A percentile compares a stretch with the other conserved stretches of the same genome.
These are phyloP conservation scores for Mastomys coucha DNA, from an alignment of 2,113 vertebrate species.

Conservation along the genomic window DNA sequence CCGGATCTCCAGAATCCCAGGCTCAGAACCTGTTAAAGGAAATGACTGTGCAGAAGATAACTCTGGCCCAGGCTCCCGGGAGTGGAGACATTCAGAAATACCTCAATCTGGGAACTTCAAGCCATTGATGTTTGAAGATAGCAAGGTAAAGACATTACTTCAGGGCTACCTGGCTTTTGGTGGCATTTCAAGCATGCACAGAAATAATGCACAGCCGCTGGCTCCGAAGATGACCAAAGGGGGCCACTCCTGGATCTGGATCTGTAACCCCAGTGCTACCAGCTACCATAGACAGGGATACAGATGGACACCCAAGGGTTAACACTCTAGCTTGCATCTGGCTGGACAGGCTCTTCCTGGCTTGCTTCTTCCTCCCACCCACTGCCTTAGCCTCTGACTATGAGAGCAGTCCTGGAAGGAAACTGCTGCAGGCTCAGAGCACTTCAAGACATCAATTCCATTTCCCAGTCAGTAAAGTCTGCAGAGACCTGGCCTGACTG, in stretches of 20 bases:
- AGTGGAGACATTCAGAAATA: neutral
- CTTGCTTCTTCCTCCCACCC: conserved; percentile 54
- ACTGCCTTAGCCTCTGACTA: conserved; percentile 20
- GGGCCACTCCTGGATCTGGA: neutral
- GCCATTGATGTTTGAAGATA: neutral
- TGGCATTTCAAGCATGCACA: neutral
- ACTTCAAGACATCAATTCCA: neutral
- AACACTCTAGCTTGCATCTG: conserved; percentile 53
- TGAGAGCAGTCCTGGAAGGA: conserved; percentile 51
- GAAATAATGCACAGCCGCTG: neutral
- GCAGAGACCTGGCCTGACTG: neutral
- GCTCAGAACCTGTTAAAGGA: neutral
- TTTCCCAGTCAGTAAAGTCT: neutral
- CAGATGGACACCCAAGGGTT: conserved; percentile 45
- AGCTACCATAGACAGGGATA: neutral
- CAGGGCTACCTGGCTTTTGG: neutral
- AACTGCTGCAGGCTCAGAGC: neutral
- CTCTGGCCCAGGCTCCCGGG: neutral
- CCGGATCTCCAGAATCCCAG: neutral
- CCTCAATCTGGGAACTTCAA: neutral
- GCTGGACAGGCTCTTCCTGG: conserved; percentile 51
- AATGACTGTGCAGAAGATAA: neutral
- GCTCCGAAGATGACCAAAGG: neutral
- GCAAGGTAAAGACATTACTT: neutral
- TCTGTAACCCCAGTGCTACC: neutral